Base-by-base conservation (phyloP, 2,888 invertebrate species). In the Drosophila nr. fundita region DNA sequence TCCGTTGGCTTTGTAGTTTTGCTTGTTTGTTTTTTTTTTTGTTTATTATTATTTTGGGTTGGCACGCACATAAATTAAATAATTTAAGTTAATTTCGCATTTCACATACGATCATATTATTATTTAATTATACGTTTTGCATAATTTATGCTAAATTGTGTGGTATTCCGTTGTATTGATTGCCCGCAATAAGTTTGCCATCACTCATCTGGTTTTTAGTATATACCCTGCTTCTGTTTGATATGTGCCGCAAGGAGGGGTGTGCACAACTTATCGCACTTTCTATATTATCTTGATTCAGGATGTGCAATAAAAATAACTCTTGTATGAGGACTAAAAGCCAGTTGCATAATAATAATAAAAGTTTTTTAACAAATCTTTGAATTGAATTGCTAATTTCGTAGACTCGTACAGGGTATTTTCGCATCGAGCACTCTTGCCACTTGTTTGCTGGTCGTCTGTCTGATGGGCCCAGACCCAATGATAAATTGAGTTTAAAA, bases 401-500 rank as follows among this genome's bases (percentile, higher is more conserved):
- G 4, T 52, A 4, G 30, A 1, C 3, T 1, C 18, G 3, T 24
- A 8, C 18, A 54, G 40, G 62, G 49, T 45, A 62, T 60, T 42
- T 40, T 30, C 5, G 6, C 6, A 24, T n/a, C 24, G 42, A 10
- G 4, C 24, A 36, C 15, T 11, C 8, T 11, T 4, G 1, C 18
- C 7, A 2, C 38, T 10, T 8, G n/a, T 2, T 55, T 29, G 21
- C 50, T 48, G 29, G 29, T 42, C 57, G 40, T 36, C n/a, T n/a
- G n/a, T n/a, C n/a, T 29, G 66, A n/a, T n/a, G 42, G 60, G 71
- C 73, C 81, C 86, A 68, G 62, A 36, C 13, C 34, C 54, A 57
- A 86, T 85, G 86, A 85, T 88, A 83, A 85, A 88, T 85, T 48
- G 67, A 50, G 70, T 88, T 85, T 85, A 85, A 85, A 85, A 88